These are phyloP conservation scores for Silurus lanzhouensis DNA, from an alignment of 2,797 vertebrate species.

Conservation along the genomic window DNA sequence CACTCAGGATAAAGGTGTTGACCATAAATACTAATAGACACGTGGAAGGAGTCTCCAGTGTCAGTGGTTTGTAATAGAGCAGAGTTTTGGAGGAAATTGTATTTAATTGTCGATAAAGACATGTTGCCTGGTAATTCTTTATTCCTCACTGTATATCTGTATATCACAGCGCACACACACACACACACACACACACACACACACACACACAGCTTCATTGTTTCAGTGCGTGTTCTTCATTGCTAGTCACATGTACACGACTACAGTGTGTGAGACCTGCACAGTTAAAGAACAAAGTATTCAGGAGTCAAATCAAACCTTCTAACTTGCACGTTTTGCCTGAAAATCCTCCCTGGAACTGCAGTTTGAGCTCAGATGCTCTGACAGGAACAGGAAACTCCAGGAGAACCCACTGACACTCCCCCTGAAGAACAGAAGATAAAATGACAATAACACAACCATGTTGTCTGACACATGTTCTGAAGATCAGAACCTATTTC, in stretches of 20 bases:
- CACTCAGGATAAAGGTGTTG: too few species aligned
- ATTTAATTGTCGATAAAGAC: not conserved
- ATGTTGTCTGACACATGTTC: not conserved
- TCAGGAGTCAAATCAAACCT: constrained; percentile 75
- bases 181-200: too few species aligned
- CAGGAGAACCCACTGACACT: constrained; percentile 86
- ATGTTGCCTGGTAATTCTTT: not conserved
- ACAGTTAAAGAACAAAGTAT: not conserved
- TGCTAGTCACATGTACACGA: not conserved
- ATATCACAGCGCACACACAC: not conserved
- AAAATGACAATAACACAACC: not conserved
- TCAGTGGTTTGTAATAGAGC: not conserved
- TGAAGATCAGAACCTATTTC: not conserved
- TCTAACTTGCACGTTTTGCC: constrained; percentile 81
- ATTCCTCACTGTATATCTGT: not conserved
- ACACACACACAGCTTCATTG: too few species aligned
- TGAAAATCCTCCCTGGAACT: constrained; percentile 97
- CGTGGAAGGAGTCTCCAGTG: not conserved
- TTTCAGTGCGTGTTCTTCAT: too few species aligned
- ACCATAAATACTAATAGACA: too few species aligned
- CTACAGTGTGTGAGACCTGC: not conserved
- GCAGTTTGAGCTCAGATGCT: constrained; percentile 80
- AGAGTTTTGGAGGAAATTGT: not conserved
- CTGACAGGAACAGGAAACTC: constrained; percentile 82
- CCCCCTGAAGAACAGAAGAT: constrained; percentile 72